Evolutionary conservation across 2,888 invertebrate genomes (phyloP).

Genomic region (Sarcophaga rosellei): DNA sequence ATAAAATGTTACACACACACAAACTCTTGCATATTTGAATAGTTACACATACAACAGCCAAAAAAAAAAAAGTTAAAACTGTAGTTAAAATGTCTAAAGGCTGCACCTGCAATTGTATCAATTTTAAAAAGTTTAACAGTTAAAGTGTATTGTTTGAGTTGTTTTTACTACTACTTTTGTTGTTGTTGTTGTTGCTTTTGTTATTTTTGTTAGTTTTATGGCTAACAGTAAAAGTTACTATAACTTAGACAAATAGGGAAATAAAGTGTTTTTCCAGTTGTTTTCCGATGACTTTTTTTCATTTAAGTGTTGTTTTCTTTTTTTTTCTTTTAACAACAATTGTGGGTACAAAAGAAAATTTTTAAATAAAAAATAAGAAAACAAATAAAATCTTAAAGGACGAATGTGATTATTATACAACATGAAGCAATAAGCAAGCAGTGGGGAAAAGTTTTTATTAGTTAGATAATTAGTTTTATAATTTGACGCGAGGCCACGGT

Average conservation of each 20-base stretch:
- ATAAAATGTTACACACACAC: constrained; percentile 26
- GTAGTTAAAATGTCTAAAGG: constrained; percentile 60
- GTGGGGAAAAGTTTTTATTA: too few relatives aligned
- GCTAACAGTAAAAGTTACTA: constrained; percentile 64
- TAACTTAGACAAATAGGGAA: constrained; percentile 67
- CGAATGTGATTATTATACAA: too few relatives aligned
- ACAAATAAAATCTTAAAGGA: too few relatives aligned
- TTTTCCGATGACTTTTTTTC: neutral
- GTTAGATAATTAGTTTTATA: too few relatives aligned
- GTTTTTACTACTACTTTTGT: neutral
- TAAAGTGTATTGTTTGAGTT: constrained; percentile 61
- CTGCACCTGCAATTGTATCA: constrained; percentile 69
- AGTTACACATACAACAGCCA: neutral
- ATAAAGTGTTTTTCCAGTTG: constrained; percentile 48
- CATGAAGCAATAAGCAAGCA: too few relatives aligned
- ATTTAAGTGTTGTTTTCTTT: neutral
- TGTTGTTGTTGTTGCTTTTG: constrained; percentile 8
- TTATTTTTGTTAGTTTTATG: constrained; percentile 40
- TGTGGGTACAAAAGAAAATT: neutral
- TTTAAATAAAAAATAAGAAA: neutral
- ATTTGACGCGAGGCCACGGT: too few relatives aligned
- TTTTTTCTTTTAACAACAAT: neutral
- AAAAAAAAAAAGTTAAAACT: neutral
- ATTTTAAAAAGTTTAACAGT: constrained; percentile 67
- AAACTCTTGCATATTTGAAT: neutral